Evolutionary conservation across 1,140 invertebrate genomes (phyloP), one percentile per base, ranked within the genome.

Genomic region (Brachionus asplanchnoidis): DNA sequence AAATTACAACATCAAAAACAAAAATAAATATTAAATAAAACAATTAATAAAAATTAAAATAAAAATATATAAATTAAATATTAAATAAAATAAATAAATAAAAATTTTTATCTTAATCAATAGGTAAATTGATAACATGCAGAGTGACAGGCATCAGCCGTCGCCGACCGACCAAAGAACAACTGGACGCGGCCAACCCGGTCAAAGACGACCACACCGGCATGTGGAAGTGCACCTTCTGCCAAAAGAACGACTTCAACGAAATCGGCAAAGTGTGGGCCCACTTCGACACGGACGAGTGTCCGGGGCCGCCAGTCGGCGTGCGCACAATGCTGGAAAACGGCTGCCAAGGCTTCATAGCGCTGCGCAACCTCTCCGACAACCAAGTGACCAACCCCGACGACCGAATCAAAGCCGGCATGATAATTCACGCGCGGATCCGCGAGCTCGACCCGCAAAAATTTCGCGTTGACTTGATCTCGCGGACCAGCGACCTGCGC

Each of bases 171-270:
- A 94, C 95, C 87, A 93, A 94, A 12, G 96, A 98, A 85, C 95
- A 97, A 90, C 88, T 98, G 17, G 96, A 99, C 88, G 93, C 96
- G 87, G 96, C 96, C 0, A 97, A 97, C 91, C 97, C 97, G 0
- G 94, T 97, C 17, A 92, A 95, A 86, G 95, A 97, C 87, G 95
- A 97, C 84, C 95, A 97, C 87, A 96, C 95, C 42, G 94, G 95
- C 4, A 90, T 97, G 6, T 99, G 96, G 96, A 95, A 96, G 88
- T 99, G 97, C 91, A 96, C 96, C 0, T 98, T 98, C 88, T 99
- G 97, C 91, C 90, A 94, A 50, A 85, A 83, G 40, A 79, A 12
- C 79, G 60, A 65, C 44, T 65, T 85, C 26, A 85, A 56, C 28
- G 32, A 70, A 32, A 53, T 17, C 86, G 80, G 87, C 9, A 56